These are phyloP conservation scores for Acropora tenuis DNA, from an alignment of 64 coral and sea anemone species.

Conservation along the genomic window DNA sequence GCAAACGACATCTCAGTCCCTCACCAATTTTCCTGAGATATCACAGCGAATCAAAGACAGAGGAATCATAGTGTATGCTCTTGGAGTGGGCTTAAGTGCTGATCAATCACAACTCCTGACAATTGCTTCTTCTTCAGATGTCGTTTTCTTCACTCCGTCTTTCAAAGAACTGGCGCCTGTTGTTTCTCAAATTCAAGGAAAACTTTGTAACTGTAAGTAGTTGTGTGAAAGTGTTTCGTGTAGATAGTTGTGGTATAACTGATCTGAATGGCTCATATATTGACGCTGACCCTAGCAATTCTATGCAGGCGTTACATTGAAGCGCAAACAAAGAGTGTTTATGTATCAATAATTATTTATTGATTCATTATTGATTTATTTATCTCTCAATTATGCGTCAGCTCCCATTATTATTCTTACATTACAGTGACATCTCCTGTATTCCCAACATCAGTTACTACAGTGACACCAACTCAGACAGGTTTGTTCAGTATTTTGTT, in stretches of 20 bases:
- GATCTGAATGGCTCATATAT: no score
- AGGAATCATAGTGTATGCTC: constrained; percentile 10
- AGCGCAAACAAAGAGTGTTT: no score
- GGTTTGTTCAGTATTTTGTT: not conserved
- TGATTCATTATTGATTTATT: no score
- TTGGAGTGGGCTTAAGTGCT: constrained; percentile 7
- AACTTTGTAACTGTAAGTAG: not conserved
- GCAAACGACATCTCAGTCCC: constrained; percentile 7
- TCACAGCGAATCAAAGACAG: constrained; percentile 16
- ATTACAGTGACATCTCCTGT: not conserved
- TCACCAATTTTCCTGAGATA: not conserved
- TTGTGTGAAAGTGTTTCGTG: not conserved
- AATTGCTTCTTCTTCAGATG: not conserved
- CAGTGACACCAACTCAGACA: not conserved
- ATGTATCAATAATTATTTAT: no score
- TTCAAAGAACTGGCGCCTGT: not conserved
- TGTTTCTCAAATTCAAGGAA: not conserved
- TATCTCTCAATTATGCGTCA: no score
- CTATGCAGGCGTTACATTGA: no score
- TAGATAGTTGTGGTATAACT: no score
- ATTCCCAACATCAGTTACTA: not conserved
- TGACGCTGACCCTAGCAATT: no score
- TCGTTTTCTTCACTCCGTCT: not conserved
- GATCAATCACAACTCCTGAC: not conserved
- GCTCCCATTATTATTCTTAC: not conserved